A percentile compares a stretch with the other conserved stretches of the same genome.
Evolutionary conservation across 2,888 invertebrate genomes (phyloP).

Genomic region (Xanthia icteritia): DNA sequence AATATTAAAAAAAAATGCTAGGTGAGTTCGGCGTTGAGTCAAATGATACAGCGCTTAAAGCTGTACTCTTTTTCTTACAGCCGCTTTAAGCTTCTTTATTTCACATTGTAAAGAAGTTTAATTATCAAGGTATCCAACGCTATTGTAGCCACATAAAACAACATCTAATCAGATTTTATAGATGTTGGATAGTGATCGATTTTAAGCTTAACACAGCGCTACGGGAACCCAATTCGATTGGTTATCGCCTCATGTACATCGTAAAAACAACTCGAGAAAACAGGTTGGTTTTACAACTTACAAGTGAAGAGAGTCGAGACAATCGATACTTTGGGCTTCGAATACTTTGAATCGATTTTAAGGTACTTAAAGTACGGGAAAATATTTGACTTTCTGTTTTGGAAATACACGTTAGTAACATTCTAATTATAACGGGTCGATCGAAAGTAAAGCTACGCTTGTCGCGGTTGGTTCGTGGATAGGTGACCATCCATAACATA

Average conservation of each 20-base stretch:
- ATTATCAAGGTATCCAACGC: constrained; percentile 24
- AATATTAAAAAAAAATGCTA: too few species aligned
- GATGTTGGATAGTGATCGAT: constrained; percentile 48
- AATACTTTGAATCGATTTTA: constrained; percentile 17
- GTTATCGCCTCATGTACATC: constrained; percentile 49
- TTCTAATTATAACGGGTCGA: not conserved
- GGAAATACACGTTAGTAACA: too few species aligned
- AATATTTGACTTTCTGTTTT: not conserved
- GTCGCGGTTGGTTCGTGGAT: not conserved
- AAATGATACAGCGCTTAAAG: constrained; percentile 4
- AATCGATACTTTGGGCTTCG: constrained; percentile 18
- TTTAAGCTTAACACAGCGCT: constrained; percentile 43
- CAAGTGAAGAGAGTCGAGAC: constrained; percentile 30
- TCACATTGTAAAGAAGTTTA: constrained; percentile 23
- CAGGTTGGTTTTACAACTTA: constrained; percentile 42
- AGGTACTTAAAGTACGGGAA: not conserved
- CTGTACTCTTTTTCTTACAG: not conserved
- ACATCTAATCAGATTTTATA: constrained; percentile 49
- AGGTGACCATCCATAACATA: not conserved
- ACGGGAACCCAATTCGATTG: constrained; percentile 39
- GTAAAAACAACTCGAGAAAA: constrained; percentile 46
- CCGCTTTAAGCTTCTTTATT: not conserved
- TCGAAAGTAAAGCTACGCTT: not conserved
- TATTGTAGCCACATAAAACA: constrained; percentile 38
- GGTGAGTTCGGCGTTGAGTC: too few species aligned